These are phyloP conservation scores for Amblyraja radiata DNA, from an alignment of 2,797 vertebrate genomes.

Conservation along the genomic window DNA sequence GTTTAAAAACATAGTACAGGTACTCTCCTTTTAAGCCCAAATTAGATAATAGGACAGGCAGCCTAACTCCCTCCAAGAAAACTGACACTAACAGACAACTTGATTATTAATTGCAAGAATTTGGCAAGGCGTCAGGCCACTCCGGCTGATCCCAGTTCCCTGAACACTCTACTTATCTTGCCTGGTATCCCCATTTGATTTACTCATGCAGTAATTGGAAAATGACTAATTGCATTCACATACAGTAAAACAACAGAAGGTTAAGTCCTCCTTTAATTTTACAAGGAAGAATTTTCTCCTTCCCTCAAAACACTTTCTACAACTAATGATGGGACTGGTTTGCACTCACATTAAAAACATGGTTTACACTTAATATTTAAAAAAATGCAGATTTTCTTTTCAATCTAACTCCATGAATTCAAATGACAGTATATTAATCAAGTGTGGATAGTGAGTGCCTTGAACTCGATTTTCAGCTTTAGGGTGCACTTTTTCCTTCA, in stretches of 20 bases:
- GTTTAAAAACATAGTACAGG: background rate
- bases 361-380: no score
- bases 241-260: background rate
- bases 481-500: background rate
- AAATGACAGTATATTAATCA: background rate
- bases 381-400: no score
- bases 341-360: background rate
- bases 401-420: background rate
- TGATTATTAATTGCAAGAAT: conserved; percentile 16
- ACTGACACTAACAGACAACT: background rate
- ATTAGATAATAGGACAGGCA: background rate
- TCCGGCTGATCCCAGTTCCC: background rate
- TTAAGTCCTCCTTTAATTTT: background rate
- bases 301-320: background rate
- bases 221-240: background rate
- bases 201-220: conserved; percentile 32
- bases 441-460: background rate
- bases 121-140: conserved; percentile 2
- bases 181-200: background rate
- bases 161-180: conserved; percentile 16
- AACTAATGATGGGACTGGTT: background rate
- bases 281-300: no score
- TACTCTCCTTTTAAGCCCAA: background rate
- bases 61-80: background rate
- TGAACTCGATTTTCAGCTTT: background rate